Evolutionary conservation across 1,140 invertebrate species (phyloP).

Genomic region (Trypoxylus dichotomus): DNA sequence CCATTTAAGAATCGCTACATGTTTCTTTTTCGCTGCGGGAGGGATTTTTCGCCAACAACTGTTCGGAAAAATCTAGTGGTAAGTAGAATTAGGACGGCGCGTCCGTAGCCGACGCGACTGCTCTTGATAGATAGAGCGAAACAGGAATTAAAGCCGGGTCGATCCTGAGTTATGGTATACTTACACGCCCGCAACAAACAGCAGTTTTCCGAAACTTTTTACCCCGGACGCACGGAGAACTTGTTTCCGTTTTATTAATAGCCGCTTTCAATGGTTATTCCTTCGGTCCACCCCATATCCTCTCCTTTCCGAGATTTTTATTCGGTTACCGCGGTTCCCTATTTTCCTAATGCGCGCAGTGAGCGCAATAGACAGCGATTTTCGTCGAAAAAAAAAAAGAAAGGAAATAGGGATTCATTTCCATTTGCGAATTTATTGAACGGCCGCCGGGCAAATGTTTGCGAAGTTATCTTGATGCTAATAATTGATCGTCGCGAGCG

Average conservation of each 20-base stretch:
- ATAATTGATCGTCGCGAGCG: too few species aligned
- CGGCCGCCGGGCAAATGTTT: too few species aligned
- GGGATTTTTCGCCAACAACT: neutral
- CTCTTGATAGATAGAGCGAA: constrained; percentile 16
- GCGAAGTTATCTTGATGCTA: too few species aligned
- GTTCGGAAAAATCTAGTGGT: constrained; percentile 11
- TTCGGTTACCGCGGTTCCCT: neutral
- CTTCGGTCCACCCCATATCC: constrained; percentile 4
- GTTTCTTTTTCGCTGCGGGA: neutral
- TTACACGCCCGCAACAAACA: constrained; percentile 22
- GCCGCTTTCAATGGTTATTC: constrained; percentile 19
- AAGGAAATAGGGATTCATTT: neutral
- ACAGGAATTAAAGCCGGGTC: constrained; percentile 21
- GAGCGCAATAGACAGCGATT: neutral
- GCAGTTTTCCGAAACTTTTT: constrained; percentile 23
- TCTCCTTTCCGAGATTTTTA: constrained; percentile 17
- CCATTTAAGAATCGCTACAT: constrained; percentile 10
- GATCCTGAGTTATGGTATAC: constrained; percentile 23
- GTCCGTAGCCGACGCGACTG: neutral
- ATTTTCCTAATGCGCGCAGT: neutral
- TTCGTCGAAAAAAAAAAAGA: neutral
- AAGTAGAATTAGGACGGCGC: neutral
- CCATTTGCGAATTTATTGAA: too few species aligned
- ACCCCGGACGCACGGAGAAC: neutral
- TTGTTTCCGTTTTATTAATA: constrained; percentile 26